Evolutionary conservation across 1,140 invertebrate genomes (phyloP).

Genomic region (Drosophila pruinosa): DNA sequence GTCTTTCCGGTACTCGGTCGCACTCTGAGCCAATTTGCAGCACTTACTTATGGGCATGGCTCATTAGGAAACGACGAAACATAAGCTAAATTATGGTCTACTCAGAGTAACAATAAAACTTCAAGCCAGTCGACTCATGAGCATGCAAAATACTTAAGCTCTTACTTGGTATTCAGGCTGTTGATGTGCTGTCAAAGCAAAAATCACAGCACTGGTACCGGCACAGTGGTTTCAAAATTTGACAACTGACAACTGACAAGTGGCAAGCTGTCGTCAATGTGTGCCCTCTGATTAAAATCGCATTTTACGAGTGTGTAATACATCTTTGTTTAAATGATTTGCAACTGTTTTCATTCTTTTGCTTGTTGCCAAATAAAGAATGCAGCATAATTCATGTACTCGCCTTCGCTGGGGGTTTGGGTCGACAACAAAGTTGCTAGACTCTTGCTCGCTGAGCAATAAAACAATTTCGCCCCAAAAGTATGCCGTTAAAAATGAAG

Average conservation of each 20-base stretch:
- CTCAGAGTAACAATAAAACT: constrained; percentile 29
- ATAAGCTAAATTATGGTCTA: constrained; percentile 24
- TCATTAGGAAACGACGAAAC: constrained; percentile 37
- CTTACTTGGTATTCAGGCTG: not conserved
- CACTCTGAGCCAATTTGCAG: constrained; percentile 4
- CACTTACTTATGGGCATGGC: constrained; percentile 1
- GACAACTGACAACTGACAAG: not conserved
- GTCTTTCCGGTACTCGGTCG: not conserved
- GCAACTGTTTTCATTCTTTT: not conserved
- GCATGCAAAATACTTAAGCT: constrained; percentile 7
- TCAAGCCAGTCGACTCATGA: not conserved
- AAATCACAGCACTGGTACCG: too few relatives aligned
- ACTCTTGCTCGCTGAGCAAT: constrained; percentile 36
- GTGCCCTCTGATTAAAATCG: not conserved
- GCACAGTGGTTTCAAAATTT: constrained; percentile 11
- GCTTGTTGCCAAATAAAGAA: not conserved
- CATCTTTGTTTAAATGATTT: constrained; percentile 6
- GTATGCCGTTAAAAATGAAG: constrained; percentile 46
- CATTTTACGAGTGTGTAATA: not conserved
- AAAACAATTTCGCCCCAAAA: constrained; percentile 47
- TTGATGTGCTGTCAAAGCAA: not conserved
- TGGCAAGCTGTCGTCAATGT: not conserved
- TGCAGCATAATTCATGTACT: constrained; percentile 17
- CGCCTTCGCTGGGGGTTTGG: not conserved
- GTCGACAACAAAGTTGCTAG: constrained; percentile 16